Base-by-base conservation (phyloP, 2,888 invertebrate genomes). In the Macaria liturata region DNA sequence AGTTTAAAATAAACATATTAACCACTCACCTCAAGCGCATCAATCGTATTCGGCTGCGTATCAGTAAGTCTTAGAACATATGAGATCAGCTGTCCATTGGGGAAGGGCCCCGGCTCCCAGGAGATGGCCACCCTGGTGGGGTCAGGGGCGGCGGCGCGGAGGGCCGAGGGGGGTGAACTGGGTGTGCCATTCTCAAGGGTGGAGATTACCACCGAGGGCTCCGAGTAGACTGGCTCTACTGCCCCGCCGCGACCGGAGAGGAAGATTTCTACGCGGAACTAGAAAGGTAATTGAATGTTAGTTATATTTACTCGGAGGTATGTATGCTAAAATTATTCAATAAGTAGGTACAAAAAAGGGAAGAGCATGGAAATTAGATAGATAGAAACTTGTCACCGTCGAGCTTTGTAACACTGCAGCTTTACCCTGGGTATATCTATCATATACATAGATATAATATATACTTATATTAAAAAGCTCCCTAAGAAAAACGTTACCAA, bases 241-340 rank as follows among this genome's bases (percentile, higher is more conserved):
- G 95, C 94, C 1, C 94, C 93, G 62, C 93, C 93, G 61, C 94
- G 94, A 7, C 94, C 93, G 3, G 96, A 95, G 51, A 98, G 89
- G 50, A 96, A 93, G 69, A 97, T 93, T 46, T 97, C 96, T 58
- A 98, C 95, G 57, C 98, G 96, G 89, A 98, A 98, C 98, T 98
- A 64, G 59, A 69, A 49, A 59, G 20, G 20, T n/a, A 20, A 54
- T 57, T 56, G 59, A 31, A 7, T 42, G 6, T 39, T 7, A 53
- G 32, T 32, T 20, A 20, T 20, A n/a, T n/a, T n/a, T n/a, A 20
- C 20, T 20, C 20, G 20, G n/a, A n/a, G n/a, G n/a, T n/a, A n/a
- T n/a, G n/a, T n/a, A n/a, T n/a, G n/a, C n/a, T n/a, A n/a, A n/a
- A n/a, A n/a, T n/a, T n/a, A n/a, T n/a, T n/a, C n/a, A n/a, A n/a